These are phyloP conservation scores for Octodon degus DNA, from an alignment of 2,113 vertebrate genomes.

Conservation along the genomic window DNA sequence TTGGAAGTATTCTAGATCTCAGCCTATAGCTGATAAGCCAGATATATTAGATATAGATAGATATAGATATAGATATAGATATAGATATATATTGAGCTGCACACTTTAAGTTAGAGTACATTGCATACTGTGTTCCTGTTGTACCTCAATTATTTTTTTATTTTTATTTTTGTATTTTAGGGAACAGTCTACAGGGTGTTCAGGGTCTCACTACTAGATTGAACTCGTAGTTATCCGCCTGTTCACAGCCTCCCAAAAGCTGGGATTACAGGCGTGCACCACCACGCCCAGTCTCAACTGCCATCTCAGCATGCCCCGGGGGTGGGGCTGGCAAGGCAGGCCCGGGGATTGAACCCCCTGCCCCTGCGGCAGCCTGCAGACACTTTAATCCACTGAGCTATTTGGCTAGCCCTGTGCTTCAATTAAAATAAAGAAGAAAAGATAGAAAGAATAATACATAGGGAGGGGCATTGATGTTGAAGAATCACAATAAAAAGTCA, in stretches of 20 bases:
- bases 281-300: too few species aligned
- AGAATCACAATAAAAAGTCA: conserved; percentile 3
- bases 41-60: background rate
- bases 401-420: background rate
- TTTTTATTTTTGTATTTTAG: too few species aligned
- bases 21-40: background rate
- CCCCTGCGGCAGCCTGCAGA: too few species aligned
- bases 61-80: background rate
- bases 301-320: too few species aligned
- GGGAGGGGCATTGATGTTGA: background rate
- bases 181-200: too few species aligned
- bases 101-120: conserved; percentile 33
- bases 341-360: too few species aligned
- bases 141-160: background rate
- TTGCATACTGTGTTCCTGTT: conserved; percentile 12
- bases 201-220: too few species aligned
- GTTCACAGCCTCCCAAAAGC: too few species aligned
- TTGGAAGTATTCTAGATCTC: conserved; percentile 49
- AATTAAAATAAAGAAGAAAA: background rate
- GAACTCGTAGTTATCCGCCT: too few species aligned
- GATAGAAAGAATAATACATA: background rate
- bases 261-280: too few species aligned
- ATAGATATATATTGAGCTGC: background rate
- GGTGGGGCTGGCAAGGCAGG: too few species aligned
- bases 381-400: too few species aligned